A percentile compares a stretch with the other conserved stretches of the same genome.
Evolutionary conservation across 2,888 invertebrate genomes (phyloP).

Genomic region (Nemapogon koenigi): DNA sequence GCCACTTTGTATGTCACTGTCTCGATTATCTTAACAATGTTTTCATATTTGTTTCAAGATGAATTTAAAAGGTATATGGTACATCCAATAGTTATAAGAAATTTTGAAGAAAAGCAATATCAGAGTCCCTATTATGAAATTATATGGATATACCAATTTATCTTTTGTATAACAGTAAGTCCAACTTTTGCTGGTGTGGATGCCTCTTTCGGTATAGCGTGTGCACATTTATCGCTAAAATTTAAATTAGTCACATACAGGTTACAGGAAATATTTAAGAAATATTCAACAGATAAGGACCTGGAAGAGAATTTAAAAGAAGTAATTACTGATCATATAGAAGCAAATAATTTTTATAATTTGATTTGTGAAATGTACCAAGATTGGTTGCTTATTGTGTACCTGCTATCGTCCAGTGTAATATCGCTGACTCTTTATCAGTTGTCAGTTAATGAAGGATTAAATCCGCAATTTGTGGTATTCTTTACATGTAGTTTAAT

Average conservation of each 20-base stretch:
- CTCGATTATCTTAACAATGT: too few species aligned
- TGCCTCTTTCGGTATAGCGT: conserved; percentile 41
- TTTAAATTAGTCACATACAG: conserved; percentile 33
- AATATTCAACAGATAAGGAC: conserved; percentile 22
- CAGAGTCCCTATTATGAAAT: conserved; percentile 37
- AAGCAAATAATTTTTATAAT: conserved; percentile 28
- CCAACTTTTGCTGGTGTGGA: conserved; percentile 38
- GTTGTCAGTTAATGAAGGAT: conserved; percentile 26
- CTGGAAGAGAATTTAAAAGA: conserved; percentile 26
- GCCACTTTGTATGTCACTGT: too few species aligned
- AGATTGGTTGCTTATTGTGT: conserved; percentile 35
- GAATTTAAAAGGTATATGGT: too few species aligned
- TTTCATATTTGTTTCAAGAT: too few species aligned
- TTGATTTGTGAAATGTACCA: conserved; percentile 34
- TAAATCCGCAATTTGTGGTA: conserved; percentile 32
- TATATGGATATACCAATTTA: conserved; percentile 32
- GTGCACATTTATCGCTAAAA: conserved; percentile 36
- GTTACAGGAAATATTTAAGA: conserved; percentile 26
- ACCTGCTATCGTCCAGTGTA: conserved; percentile 29
- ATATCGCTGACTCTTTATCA: conserved; percentile 40
- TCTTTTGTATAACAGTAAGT: conserved; percentile 27
- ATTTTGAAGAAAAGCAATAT: conserved; percentile 33
- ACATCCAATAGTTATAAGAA: conserved; percentile 37
- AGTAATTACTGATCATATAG: conserved; percentile 34
- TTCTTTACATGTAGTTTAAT: conserved; percentile 30